Evolutionary conservation across 2,113 vertebrate genomes (phyloP).

Genomic region (Tauraco erythrolophus): DNA sequence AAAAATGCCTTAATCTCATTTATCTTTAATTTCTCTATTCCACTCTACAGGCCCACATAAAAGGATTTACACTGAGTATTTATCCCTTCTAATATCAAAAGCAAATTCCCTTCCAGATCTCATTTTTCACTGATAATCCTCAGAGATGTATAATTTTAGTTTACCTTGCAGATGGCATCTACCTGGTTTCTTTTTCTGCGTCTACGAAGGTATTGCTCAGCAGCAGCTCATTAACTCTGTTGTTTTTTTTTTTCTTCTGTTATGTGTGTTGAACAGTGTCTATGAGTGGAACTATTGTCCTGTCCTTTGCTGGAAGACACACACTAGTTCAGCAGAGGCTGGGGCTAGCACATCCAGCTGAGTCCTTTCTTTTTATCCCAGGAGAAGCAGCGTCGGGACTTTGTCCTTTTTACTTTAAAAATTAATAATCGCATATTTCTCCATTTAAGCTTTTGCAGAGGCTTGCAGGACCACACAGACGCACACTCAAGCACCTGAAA

Average conservation of each 20-base stretch:
- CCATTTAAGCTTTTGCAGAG: not conserved
- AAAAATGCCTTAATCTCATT: conserved; percentile 55
- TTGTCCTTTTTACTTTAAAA: conserved; percentile 15
- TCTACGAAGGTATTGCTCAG: conserved; percentile 4
- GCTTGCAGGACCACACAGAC: not conserved
- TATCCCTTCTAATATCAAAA: conserved; percentile 48
- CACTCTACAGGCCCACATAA: conserved; percentile 13
- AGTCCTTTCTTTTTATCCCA: conserved; percentile 1
- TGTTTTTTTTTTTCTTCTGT: too few relatives aligned
- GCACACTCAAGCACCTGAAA: not conserved
- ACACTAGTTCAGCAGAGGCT: not conserved
- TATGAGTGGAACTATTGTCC: not conserved
- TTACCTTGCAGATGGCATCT: conserved; percentile 62
- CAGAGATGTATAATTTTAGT: conserved; percentile 51
- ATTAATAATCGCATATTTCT: conserved; percentile 17
- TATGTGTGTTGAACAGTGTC: not conserved
- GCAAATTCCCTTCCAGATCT: conserved; percentile 62
- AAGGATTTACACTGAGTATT: conserved; percentile 52
- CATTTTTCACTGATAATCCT: conserved; percentile 55
- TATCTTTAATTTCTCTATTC: conserved; percentile 63
- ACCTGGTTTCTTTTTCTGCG: conserved; percentile 40
- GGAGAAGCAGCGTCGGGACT: not conserved
- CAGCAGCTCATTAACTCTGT: conserved; percentile 6
- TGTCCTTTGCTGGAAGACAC: not conserved
- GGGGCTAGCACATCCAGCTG: not conserved